These are phyloP conservation scores for Alectoris magna DNA, from an alignment of 2,797 vertebrate genomes.

Conservation along the genomic window DNA sequence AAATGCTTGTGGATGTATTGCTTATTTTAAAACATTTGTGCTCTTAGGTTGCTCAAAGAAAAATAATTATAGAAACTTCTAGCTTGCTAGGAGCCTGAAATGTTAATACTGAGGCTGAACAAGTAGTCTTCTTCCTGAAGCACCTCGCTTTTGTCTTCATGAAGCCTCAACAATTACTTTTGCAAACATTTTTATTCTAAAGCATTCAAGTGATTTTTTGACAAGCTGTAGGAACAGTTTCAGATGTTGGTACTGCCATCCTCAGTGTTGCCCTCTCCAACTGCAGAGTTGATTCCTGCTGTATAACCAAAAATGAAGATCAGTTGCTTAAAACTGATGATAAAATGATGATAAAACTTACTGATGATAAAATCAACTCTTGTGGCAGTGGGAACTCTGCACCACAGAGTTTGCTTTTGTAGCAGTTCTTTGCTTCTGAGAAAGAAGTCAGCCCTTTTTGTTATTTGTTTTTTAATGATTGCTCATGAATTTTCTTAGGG, in stretches of 20 bases:
- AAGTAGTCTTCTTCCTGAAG: neutral
- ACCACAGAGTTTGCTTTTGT: neutral
- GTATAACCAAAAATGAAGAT: neutral
- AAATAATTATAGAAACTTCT: neutral
- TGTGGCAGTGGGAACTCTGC: neutral
- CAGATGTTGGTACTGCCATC: neutral
- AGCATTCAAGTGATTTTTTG: neutral
- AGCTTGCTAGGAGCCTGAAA: neutral
- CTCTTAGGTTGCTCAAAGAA: neutral
- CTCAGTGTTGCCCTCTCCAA: neutral
- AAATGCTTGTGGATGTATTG: neutral
- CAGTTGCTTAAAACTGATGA: neutral
- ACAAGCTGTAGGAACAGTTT: neutral
- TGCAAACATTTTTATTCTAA: neutral
- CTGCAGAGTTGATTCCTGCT: neutral
- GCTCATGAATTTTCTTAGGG: no score
- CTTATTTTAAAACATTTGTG: neutral
- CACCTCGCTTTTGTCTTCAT: neutral
- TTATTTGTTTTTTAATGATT: neutral
- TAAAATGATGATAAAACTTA: no score
- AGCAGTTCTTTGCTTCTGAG: neutral
- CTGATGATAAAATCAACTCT: neutral
- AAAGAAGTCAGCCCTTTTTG: neutral
- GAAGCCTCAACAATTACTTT: neutral
- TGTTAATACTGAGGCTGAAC: neutral